These are phyloP conservation scores for Ptychobarbus kaznakovi DNA, from an alignment of 2,797 vertebrate genomes.

Conservation along the genomic window DNA sequence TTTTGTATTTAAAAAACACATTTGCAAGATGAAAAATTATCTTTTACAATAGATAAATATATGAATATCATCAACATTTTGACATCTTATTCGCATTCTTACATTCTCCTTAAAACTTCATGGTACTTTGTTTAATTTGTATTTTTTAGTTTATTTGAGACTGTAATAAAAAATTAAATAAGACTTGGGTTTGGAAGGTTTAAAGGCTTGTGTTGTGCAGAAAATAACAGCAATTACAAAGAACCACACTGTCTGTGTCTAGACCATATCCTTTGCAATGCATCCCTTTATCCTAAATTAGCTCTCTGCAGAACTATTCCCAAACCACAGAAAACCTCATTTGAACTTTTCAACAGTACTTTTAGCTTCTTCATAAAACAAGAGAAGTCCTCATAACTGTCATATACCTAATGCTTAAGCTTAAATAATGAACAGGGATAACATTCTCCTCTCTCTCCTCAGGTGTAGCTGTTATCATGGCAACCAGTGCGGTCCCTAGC, in stretches of 20 bases:
- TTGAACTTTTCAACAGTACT: slow-evolving; percentile 4
- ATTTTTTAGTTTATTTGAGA: too few relatives aligned
- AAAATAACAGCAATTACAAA: slow-evolving; percentile 41
- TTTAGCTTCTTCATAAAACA: slow-evolving; percentile 1
- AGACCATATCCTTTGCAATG: slow-evolving; percentile 43
- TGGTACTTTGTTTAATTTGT: background rate
- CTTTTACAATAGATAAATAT: background rate
- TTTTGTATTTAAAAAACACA: background rate
- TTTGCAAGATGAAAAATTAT: background rate
- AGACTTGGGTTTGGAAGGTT: background rate
- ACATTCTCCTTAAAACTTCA: background rate
- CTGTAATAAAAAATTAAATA: slow-evolving; percentile 10
- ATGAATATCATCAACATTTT: slow-evolving; percentile 5
- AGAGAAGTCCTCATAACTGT: background rate
- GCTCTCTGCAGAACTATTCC: slow-evolving; percentile 5
- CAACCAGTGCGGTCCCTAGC: slow-evolving; percentile 94
- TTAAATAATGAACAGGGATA: background rate
- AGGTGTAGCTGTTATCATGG: slow-evolving; percentile 81
- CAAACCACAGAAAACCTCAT: slow-evolving; percentile 24
- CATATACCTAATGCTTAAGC: background rate
- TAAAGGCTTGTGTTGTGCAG: slow-evolving; percentile 15
- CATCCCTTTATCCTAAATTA: slow-evolving; percentile 21
- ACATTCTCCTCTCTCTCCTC: slow-evolving; percentile 17
- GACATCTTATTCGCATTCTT: background rate
- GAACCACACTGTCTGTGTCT: slow-evolving; percentile 33